Base-by-base conservation (phyloP, 2,888 invertebrate genomes). In the Disparrhopalites patrizii region DNA sequence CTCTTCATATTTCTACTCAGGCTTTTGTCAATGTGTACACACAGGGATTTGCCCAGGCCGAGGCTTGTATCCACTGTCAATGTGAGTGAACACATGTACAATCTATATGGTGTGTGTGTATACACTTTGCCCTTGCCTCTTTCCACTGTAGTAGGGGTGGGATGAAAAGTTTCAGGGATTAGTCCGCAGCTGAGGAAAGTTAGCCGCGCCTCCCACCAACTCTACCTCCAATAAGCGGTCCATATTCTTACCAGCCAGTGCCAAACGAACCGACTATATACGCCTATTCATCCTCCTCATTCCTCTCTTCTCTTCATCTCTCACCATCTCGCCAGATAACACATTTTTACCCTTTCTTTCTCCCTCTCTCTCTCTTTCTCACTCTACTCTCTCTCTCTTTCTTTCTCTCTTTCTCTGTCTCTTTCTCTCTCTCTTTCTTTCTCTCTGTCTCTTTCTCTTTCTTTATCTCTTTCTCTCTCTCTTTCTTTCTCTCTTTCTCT, bases 121-220 rank as follows among this genome's bases (percentile, higher is more conserved):
- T n/a, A n/a, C n/a, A n/a, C n/a, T n/a, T n/a, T n/a, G n/a, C n/a
- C n/a, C n/a, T n/a, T n/a, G n/a, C n/a, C n/a, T n/a, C n/a, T n/a
- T n/a, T n/a, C n/a, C n/a, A n/a, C n/a, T n/a, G n/a, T n/a, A n/a
- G n/a, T n/a, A n/a, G n/a, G 18, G 25, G 62, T 55, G 63, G 55
- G 43, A 54, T 55, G 60, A 67, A 62, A 66, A 68, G 66, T 67
- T 65, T n/a, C n/a, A 68, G 65, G 68, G 72, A 73, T 72, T 68
- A 72, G 73, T 73, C 71, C 69, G 70, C 73, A 71, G 71, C 67
- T 68, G 69, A 68, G 61, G 58, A 52, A 52, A 58, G 57, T 28
- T 71, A 66, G 74, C 71, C 72, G 69, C 72, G 73, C 72, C 73
- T 72, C 68, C 62, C 64, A 67, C 67, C 68, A 73, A 61, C 68